Conservation (phyloP, 2,797 vertebrate genomes). For the Dicrostonyx torquatus region DNA sequence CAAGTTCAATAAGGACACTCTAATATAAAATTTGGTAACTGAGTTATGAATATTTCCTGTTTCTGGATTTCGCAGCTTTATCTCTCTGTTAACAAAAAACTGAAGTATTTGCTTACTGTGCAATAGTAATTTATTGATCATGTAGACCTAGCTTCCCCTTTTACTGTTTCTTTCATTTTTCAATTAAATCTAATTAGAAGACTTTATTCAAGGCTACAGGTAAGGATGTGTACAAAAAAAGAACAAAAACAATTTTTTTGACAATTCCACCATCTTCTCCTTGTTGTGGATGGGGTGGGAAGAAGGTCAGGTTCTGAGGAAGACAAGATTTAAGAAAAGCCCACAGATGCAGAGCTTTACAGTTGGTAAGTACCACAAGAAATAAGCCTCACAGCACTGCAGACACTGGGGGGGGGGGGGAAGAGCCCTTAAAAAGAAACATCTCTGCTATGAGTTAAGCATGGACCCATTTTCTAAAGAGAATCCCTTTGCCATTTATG, state of each 20-base stretch:
- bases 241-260: no score
- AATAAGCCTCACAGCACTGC: neutral
- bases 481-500: neutral
- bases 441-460: neutral
- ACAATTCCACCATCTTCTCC: neutral
- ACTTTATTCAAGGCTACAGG: neutral
- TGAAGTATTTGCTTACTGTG: slow-evolving; percentile 7
- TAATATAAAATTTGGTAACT: neutral
- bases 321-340: neutral
- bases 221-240: neutral
- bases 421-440: neutral
- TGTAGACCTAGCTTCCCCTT: neutral
- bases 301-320: neutral
- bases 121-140: neutral
- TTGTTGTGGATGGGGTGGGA: neutral
- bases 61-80: neutral
- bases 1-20: neutral
- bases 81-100: neutral
- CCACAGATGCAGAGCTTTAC: neutral
- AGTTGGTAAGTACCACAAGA: neutral
- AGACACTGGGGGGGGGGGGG: rapidly evolving
- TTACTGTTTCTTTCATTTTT: neutral
- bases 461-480: neutral
- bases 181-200: neutral
- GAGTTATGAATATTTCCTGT: neutral